phyloP scores from a whole-genome alignment of 2,888 invertebrate species.

The Eumacrocentrus americanus region DNA sequence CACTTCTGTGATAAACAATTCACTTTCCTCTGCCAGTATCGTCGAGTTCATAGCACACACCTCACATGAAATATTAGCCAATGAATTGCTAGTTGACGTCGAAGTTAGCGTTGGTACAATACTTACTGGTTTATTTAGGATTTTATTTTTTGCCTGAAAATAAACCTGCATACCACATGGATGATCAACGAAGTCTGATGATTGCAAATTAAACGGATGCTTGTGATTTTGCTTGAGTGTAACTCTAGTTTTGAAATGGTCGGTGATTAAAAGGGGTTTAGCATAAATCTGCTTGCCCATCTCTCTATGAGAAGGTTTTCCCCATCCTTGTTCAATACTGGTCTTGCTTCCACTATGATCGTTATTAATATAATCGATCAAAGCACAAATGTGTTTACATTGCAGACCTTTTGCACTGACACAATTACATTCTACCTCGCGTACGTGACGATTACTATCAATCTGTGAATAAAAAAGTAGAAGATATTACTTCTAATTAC shows the following conservation, averaged over 20 bases:
- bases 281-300: not conserved
- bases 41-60: not conserved
- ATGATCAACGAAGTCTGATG: not conserved
- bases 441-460: not conserved
- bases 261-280: not conserved
- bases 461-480: not conserved
- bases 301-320: not conserved
- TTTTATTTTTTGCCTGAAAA: not conserved
- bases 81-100: too few species aligned
- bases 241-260: not conserved
- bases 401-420: not conserved
- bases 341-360: constrained; percentile 4
- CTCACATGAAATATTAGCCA: not conserved
- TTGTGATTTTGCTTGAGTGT: not conserved
- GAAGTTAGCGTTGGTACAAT: too few species aligned
- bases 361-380: constrained; percentile 2
- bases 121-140: too few species aligned
- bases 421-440: not conserved
- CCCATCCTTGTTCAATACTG: constrained; percentile 12
- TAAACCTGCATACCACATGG: not conserved
- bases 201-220: not conserved
- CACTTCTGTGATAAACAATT: not conserved
- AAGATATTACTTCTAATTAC: too few species aligned
- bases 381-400: constrained; percentile 15
- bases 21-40: not conserved